phyloP scores from a whole-genome alignment of 2,113 vertebrate species.

The Urocolius indicus region DNA sequence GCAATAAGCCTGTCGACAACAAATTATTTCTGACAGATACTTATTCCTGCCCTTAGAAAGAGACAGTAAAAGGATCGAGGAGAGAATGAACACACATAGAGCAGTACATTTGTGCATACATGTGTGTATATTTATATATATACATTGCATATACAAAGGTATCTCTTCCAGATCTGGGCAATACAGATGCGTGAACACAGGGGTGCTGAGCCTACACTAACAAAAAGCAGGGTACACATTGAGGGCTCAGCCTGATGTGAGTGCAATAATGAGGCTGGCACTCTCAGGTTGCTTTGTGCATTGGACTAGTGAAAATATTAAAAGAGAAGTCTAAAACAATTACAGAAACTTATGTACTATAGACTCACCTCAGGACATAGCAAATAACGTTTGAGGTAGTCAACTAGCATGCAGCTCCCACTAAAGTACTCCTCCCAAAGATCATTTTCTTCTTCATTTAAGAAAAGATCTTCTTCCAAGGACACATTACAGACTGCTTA shows the following conservation, averaged over 20 bases:
- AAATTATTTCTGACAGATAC: conserved; percentile 62
- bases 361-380: neutral
- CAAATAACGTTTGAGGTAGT: neutral
- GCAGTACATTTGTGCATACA: neutral
- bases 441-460: neutral
- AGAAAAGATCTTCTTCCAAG: neutral
- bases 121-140: too few relatives aligned
- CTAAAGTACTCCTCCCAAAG: neutral
- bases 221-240: neutral
- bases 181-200: neutral
- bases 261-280: accelerated
- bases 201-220: neutral
- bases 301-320: neutral
- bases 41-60: conserved; percentile 32
- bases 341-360: neutral
- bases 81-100: neutral
- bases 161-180: neutral
- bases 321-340: neutral
- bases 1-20: conserved; percentile 22
- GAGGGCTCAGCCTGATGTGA: neutral
- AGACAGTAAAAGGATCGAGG: neutral
- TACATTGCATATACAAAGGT: neutral
- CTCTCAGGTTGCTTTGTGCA: neutral
- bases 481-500: accelerated
- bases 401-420: accelerated